These are phyloP conservation scores for Molossus molossus DNA, from an alignment of 2,797 vertebrate species.

Conservation along the genomic window DNA sequence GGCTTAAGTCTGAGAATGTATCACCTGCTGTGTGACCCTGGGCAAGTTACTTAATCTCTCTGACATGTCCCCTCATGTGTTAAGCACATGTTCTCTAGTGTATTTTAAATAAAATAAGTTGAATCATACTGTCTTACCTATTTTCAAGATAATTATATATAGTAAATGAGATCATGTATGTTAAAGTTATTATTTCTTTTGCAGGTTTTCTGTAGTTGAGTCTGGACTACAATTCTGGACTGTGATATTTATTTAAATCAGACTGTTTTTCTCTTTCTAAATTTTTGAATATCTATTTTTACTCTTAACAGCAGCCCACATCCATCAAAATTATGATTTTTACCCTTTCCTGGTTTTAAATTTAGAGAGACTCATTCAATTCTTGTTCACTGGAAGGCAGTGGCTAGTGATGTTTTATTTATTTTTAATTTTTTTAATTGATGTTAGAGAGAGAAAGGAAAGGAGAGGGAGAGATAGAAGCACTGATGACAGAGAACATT, in stretches of 20 bases:
- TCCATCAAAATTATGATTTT: neutral
- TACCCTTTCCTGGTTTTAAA: neutral
- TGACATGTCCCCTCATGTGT: neutral
- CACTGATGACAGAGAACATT: no score
- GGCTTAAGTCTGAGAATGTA: neutral
- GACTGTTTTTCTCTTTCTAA: neutral
- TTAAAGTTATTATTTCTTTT: neutral
- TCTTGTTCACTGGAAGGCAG: neutral
- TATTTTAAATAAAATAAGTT: neutral
- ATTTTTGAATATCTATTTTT: neutral
- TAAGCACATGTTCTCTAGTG: neutral
- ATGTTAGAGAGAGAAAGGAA: no score
- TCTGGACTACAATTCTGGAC: neutral
- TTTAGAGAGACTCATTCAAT: neutral
- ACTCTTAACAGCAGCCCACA: conserved; percentile 1
- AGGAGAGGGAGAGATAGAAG: no score
- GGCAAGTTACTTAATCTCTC: conserved; percentile 52
- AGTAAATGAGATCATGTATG: neutral
- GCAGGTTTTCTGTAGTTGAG: neutral
- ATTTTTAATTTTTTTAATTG: no score
- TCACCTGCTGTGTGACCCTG: conserved; percentile 51
- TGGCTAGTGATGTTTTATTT: neutral
- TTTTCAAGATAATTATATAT: conserved; percentile 55
- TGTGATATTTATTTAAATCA: neutral
- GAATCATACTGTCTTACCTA: neutral